Percentiles rank a stretch among this genome's conserved stretches.
Evolutionary conservation across 37 sponge, comb jelly and placozoan genomes (phyloP).

Genomic region (Aphrocallistes beatrix): DNA sequence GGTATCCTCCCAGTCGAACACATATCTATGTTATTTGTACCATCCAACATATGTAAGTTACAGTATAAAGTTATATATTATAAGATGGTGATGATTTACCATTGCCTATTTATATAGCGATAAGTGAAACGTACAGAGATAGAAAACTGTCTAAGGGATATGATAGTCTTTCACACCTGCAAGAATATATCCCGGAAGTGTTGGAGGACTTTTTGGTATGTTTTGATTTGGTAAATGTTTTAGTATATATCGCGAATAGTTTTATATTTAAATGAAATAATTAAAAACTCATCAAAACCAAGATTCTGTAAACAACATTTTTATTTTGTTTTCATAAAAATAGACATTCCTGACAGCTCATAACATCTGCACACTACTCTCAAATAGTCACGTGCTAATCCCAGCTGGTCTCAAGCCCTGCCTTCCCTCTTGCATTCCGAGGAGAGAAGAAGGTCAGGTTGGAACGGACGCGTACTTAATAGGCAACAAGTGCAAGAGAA

Average conservation of each 20-base stretch:
- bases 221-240: too few species aligned
- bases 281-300: too few species aligned
- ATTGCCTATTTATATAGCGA: too few species aligned
- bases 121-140: too few species aligned
- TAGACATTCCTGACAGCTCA: conserved; percentile 8
- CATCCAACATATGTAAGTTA: neutral
- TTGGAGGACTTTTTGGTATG: too few species aligned
- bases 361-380: neutral
- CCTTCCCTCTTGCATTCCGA: neutral
- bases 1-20: neutral
- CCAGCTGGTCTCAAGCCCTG: neutral
- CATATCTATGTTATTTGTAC: neutral
- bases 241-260: too few species aligned
- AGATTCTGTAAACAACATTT: too few species aligned
- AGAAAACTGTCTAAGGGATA: too few species aligned
- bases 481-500: neutral
- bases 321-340: neutral
- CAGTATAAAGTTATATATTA: neutral
- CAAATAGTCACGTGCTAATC: neutral
- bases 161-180: too few species aligned
- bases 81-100: too few species aligned
- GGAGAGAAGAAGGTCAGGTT: neutral
- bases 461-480: neutral
- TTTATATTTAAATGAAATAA: too few species aligned
- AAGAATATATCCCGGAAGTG: too few species aligned